phyloP scores from a whole-genome alignment of 2,113 vertebrate genomes.

The Paradoxurus hermaphroditus region DNA sequence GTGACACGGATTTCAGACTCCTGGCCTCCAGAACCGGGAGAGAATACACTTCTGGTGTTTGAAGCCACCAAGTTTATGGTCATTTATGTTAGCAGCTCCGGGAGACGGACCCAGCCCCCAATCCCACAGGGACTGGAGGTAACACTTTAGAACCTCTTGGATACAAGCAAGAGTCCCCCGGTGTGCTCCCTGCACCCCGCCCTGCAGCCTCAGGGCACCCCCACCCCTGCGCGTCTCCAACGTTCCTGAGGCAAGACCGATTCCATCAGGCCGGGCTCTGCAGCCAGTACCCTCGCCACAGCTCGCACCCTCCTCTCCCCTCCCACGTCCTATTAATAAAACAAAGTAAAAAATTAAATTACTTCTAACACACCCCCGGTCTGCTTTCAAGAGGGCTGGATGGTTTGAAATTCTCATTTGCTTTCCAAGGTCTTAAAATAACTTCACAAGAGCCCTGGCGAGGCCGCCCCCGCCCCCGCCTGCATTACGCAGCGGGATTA shows the following conservation, averaged over 20 bases:
- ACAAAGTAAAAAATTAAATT: slow-evolving; percentile 64
- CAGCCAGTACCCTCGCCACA: not conserved
- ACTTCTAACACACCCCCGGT: slow-evolving; percentile 38
- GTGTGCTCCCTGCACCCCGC: not conserved
- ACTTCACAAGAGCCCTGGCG: slow-evolving; percentile 29
- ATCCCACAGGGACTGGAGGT: not conserved
- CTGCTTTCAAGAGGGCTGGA: slow-evolving; percentile 39
- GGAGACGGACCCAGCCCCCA: accelerated
- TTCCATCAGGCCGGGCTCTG: not conserved
- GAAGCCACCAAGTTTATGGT: not conserved
- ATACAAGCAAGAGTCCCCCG: accelerated
- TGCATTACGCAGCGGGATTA: not conserved
- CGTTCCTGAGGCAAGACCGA: accelerated
- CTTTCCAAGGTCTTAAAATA: slow-evolving; percentile 67
- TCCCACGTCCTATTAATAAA: slow-evolving; percentile 61
- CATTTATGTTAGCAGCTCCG: accelerated
- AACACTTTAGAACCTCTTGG: not conserved
- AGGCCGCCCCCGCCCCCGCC: not conserved
- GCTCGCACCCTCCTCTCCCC: not conserved
- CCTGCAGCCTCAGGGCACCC: accelerated
- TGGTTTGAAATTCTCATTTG: slow-evolving; percentile 62
- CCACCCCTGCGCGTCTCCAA: not conserved
- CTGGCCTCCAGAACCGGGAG: not conserved
- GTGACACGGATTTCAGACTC: not conserved
- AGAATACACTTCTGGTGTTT: not conserved